Conservation (phyloP, 2,113 vertebrate genomes). For the Protobothrops mucrosquamatus region DNA sequence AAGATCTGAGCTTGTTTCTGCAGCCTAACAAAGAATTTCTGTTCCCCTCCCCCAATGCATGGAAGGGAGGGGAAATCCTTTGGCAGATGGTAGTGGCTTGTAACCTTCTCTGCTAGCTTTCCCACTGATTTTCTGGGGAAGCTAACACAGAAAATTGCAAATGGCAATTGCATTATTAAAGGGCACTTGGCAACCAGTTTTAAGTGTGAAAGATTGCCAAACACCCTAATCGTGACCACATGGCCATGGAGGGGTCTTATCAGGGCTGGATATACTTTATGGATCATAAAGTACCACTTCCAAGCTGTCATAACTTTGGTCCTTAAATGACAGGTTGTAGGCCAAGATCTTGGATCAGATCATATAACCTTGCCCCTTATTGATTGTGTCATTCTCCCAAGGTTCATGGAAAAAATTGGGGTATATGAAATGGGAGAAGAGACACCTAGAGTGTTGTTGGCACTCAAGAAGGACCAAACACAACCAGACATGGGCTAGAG, state of each 20-base stretch:
- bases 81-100: neutral
- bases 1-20: neutral
- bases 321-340: neutral
- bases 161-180: neutral
- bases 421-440: neutral
- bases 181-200: neutral
- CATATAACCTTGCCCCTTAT: neutral
- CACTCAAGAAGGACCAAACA: neutral
- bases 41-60: neutral
- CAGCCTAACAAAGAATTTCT: neutral
- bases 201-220: neutral
- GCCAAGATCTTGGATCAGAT: neutral
- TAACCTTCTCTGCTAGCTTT: neutral
- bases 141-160: neutral
- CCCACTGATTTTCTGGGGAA: neutral
- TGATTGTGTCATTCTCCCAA: neutral
- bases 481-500: neutral
- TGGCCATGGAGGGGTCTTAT: neutral
- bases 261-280: neutral
- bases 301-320: neutral
- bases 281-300: neutral
- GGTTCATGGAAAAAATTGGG: neutral
- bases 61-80: neutral
- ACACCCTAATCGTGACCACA: neutral
- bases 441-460: neutral